A percentile compares a stretch with the other conserved stretches of the same genome.
Evolutionary conservation across 2,797 vertebrate species (phyloP).

Genomic region (Bradypodion ventrale): DNA sequence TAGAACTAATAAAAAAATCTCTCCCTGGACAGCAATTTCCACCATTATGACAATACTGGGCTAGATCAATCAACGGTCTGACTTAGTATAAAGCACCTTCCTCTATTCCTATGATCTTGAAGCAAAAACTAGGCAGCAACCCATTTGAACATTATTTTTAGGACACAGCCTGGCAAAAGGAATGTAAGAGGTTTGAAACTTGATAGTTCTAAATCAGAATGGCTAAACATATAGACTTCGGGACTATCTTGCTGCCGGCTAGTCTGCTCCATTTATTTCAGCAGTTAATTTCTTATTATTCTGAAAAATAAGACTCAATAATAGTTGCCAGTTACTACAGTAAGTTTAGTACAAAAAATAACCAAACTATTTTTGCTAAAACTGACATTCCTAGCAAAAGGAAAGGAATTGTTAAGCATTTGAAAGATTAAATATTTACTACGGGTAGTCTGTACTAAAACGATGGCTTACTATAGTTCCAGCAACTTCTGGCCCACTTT

Average conservation of each 20-base stretch:
- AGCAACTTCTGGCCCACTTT: neutral
- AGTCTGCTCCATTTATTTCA: constrained; percentile 32
- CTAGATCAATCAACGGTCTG: too few relatives aligned
- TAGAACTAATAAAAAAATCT: too few relatives aligned
- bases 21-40: too few relatives aligned
- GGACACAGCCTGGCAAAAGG: neutral
- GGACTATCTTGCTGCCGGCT: constrained; percentile 11
- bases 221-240: constrained; percentile 7
- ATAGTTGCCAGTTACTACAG: neutral
- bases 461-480: neutral
- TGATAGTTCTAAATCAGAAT: constrained; percentile 16
- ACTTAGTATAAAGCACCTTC: too few relatives aligned
- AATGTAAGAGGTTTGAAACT: constrained; percentile 1
- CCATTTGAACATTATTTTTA: constrained; percentile 30
- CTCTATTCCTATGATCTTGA: neutral
- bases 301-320: constrained; percentile 18
- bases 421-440: neutral
- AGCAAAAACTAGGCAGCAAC: neutral
- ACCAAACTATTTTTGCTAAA: neutral
- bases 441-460: too few relatives aligned
- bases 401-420: neutral
- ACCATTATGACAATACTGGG: too few relatives aligned
- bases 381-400: neutral
- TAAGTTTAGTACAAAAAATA: neutral
- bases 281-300: neutral